These are phyloP conservation scores for Sylvia atricapilla DNA, from an alignment of 2,113 vertebrate species.

Conservation along the genomic window DNA sequence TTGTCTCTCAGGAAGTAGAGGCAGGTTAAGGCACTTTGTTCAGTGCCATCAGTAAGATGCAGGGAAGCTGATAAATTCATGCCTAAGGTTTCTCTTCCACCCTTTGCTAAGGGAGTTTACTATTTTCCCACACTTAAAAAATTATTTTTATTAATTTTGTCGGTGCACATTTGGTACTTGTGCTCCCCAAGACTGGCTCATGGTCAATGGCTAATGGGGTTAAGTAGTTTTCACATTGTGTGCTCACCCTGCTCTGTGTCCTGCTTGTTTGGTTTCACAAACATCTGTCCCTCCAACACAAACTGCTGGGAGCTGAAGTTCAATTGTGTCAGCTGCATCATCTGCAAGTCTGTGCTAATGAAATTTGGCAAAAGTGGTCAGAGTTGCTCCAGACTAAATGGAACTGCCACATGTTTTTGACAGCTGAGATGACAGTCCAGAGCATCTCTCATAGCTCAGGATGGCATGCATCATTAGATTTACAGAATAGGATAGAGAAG, in stretches of 20 bases:
- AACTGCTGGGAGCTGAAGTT: neutral
- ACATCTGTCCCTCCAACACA: rapidly evolving
- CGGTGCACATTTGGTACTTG: rapidly evolving
- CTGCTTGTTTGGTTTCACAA: neutral
- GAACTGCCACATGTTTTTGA: constrained; percentile 10
- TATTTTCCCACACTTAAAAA: neutral
- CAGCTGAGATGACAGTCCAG: neutral
- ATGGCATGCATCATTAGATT: neutral
- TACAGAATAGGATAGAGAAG: neutral
- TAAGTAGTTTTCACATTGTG: neutral
- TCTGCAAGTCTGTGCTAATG: neutral
- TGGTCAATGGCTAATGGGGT: neutral
- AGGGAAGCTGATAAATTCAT: neutral
- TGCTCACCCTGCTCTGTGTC: neutral
- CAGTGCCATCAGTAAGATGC: neutral
- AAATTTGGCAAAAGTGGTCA: neutral
- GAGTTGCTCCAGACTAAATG: neutral
- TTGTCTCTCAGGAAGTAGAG: neutral
- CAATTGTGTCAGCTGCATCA: neutral
- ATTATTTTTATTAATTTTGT: neutral
- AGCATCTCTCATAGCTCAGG: neutral
- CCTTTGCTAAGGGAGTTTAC: neutral
- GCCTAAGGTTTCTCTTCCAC: neutral
- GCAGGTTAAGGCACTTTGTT: neutral
- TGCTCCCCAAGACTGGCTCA: neutral